phyloP scores from a whole-genome alignment of 2,113 vertebrate genomes.

The Aegotheles bennettii region DNA sequence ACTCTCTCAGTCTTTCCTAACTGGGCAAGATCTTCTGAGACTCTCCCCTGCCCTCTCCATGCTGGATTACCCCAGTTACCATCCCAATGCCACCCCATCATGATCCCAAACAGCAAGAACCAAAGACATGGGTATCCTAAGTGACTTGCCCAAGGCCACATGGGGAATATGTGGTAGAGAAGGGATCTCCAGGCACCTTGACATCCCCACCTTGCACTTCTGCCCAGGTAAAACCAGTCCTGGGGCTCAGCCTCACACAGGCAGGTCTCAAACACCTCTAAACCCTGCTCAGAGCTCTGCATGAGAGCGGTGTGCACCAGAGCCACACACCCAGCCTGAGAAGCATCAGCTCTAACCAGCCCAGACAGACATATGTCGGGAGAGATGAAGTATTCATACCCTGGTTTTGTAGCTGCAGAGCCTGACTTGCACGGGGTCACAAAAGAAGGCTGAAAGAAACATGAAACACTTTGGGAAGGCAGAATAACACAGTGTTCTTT shows the following conservation, averaged over 20 bases:
- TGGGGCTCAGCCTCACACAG: not conserved
- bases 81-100: accelerated
- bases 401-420: not conserved
- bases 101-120: not conserved
- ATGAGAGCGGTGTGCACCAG: accelerated
- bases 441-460: not conserved
- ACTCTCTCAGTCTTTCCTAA: too few relatives aligned
- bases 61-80: too few relatives aligned
- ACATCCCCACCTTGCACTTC: not conserved
- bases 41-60: not conserved
- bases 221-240: not conserved
- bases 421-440: not conserved
- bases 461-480: not conserved
- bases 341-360: not conserved
- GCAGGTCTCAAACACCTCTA: not conserved
- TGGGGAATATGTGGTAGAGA: accelerated
- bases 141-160: not conserved
- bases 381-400: not conserved
- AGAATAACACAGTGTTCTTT: not conserved
- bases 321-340: accelerated
- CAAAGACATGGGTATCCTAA: accelerated
- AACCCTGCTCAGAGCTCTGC: not conserved
- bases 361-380: not conserved
- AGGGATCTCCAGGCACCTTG: not conserved
- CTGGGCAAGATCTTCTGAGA: not conserved